Base-by-base conservation (phyloP, 2,113 vertebrate species). In the Sclerurus mexicanus region DNA sequence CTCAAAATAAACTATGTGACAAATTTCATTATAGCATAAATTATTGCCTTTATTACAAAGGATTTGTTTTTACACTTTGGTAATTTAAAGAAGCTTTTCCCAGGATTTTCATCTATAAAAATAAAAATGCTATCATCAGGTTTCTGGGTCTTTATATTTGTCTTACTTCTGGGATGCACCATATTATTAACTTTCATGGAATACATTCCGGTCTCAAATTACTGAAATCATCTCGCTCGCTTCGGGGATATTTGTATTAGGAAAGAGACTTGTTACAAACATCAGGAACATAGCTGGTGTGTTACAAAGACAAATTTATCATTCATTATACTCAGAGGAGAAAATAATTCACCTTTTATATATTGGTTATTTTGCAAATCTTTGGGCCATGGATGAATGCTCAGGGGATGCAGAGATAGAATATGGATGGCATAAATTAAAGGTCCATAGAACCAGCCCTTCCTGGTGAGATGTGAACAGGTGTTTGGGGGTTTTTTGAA, bases 91-190 rank as follows among this genome's bases (percentile, higher is more conserved):
- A 87, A 87, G 89, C 37, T 89, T 95, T 94, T 85, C 44, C 68
- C 1, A 19, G 66, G 77, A 90, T 89, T 94, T 94, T 93, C 69
- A 87, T 93, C 69, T 49, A 75, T 93, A 88, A 89, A 96, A 90
- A 93, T 90, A 92, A 92, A 94, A 88, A 50, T 23, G 2, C 52
- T 87, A 90, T 93, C 7, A 73, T 78, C 77, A 93, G 69, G 42
- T 85, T 92, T 87, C 66, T 42, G 72, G 46, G 66, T 64, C 83
- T 82, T 89, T 78, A 58, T 89, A 92, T 96, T 95, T 95, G 89
- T 89, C 95, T 96, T 68, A 95, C 83, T 96, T 95, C 80, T 93
- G 93, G 88, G 85, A 92, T 96, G 90, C 77, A 85, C 83, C 88
- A 55, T 90, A 93, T 93, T 95, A 95, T 94, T 95, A 95, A 87